These are phyloP conservation scores for Ailuropoda melanoleuca DNA, from an alignment of 2,113 vertebrate genomes.

Conservation along the genomic window DNA sequence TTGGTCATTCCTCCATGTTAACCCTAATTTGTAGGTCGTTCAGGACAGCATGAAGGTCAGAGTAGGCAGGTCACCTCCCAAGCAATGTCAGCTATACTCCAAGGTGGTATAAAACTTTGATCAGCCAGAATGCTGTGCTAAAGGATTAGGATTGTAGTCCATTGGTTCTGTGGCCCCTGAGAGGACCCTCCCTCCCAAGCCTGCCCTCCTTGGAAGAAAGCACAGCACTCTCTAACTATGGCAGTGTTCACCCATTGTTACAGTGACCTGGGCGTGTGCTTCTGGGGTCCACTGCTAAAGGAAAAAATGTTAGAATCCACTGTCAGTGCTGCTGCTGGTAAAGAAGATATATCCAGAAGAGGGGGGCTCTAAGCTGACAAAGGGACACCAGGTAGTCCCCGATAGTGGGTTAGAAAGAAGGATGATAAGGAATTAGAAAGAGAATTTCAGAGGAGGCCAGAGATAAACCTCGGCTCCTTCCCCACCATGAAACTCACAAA, in stretches of 20 bases:
- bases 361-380: not conserved
- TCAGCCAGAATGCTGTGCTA: not conserved
- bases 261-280: not conserved
- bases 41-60: not conserved
- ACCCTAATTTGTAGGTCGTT: not conserved
- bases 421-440: not conserved
- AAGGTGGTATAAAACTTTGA: not conserved
- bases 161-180: not conserved
- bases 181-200: not conserved
- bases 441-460: not conserved
- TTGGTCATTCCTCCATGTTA: not conserved
- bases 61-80: not conserved
- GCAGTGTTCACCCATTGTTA: not conserved
- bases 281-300: not conserved
- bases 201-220: not conserved
- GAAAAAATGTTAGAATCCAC: not conserved
- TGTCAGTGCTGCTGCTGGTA: not conserved
- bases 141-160: not conserved
- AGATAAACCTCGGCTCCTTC: not conserved
- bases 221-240: not conserved
- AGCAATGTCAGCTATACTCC: not conserved
- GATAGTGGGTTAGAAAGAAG: not conserved
- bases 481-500: not conserved
- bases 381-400: not conserved
- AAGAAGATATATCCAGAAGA: not conserved